Evolutionary conservation across 2,888 invertebrate genomes (phyloP), one percentile per base, ranked within the genome.

Genomic region (Torymus aiolomorphi): DNA sequence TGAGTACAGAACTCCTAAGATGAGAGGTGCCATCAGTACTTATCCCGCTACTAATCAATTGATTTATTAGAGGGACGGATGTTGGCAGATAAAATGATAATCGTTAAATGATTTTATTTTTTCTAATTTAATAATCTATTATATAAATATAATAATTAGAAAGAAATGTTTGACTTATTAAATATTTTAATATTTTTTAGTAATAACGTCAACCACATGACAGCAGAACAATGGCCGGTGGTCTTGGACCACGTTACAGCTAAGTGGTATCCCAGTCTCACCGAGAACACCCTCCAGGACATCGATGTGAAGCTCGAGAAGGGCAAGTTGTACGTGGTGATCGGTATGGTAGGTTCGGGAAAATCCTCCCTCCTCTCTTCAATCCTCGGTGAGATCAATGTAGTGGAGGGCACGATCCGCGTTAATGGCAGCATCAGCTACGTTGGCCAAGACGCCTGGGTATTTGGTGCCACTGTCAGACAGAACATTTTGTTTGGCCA

Each of bases 401-500:
- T 94, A 0, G 74, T 81, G 0, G 81, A 85, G 20, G 97, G 97
- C 59, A 91, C 90, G 12, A 91, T 96, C 14, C 91, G 92, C 76
- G 92, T 95, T 13, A 92, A 92, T 71, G 97, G 95, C 5, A 91
- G 88, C 65, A 79, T 94, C 14, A 94, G 95, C 54, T 97, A 97
- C 89, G 95, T 96, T 0, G 93, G 95, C 82, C 97, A 97, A 90
- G 96, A 97, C 88, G 93, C 97, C 12, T 97, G 97, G 97, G 93
- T 95, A 0, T 95, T 95, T 87, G 94, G 94, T 0, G 93, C 94
- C n/a, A 94, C 95, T 0, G 93, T 97, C 1, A 91, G 96, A 71
- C 96, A 97, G 87, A 98, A 97, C 90, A 96, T 97, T 85, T 89
- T 95, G 14, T 97, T 97, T 89, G 97, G 97, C 0, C 91, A 93